Conservation (phyloP, 2,797 vertebrate genomes). For the Coilia nasus region DNA sequence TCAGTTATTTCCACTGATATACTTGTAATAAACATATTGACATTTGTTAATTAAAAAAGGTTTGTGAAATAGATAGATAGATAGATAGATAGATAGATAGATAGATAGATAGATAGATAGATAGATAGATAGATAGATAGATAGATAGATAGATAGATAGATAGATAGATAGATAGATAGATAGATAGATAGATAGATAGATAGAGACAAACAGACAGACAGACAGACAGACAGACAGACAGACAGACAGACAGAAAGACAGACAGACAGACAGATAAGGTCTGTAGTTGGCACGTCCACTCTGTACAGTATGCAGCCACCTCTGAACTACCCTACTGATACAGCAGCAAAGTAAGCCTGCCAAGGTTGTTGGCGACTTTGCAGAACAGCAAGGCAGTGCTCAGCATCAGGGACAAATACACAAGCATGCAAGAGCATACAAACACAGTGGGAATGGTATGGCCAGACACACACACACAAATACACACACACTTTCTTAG, state of each 20-base stretch:
- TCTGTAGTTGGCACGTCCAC: too few species aligned
- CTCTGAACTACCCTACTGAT: too few species aligned
- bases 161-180: slow-evolving; percentile 31
- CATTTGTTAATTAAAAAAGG: neutral
- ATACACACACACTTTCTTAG: too few species aligned
- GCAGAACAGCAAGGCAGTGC: too few species aligned
- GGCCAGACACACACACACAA: too few species aligned
- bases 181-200: neutral
- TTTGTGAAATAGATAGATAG: neutral
- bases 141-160: neutral
- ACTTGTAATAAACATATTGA: neutral
- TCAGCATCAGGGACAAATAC: too few species aligned
- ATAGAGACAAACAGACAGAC: too few species aligned
- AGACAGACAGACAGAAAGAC: neutral
- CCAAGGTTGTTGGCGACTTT: too few species aligned
- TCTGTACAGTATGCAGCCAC: too few species aligned
- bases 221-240: neutral
- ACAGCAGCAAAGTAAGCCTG: too few species aligned
- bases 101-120: neutral
- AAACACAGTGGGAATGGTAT: too few species aligned
- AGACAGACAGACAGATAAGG: neutral
- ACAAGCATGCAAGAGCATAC: too few species aligned
- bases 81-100: neutral
- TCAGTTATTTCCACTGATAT: neutral
- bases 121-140: neutral